These are phyloP conservation scores for Melipona beecheii DNA, from an alignment of 2,888 invertebrate species.

Conservation along the genomic window DNA sequence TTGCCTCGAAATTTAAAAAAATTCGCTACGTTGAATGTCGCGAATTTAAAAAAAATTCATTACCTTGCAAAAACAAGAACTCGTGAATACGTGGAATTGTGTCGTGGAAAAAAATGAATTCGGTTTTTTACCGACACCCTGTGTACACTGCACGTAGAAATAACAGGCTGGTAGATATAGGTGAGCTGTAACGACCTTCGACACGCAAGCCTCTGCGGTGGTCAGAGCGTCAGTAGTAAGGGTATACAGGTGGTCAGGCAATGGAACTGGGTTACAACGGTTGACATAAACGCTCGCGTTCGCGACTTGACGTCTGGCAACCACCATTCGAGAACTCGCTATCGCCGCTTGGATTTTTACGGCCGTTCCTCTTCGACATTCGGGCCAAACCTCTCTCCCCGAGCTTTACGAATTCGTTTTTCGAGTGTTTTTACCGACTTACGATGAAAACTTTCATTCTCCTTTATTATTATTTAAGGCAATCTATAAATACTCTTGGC, in stretches of 20 bases:
- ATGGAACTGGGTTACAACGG: slow-evolving; percentile 52
- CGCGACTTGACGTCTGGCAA: slow-evolving; percentile 35
- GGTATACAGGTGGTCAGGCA: slow-evolving; percentile 62
- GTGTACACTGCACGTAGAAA: slow-evolving; percentile 16
- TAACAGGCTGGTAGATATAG: slow-evolving; percentile 5
- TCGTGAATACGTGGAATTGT: no score
- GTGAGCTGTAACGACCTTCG: slow-evolving; percentile 53
- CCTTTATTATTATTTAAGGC: no score
- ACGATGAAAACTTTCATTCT: neutral
- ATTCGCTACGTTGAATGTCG: no score
- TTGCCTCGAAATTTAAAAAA: no score
- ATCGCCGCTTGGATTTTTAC: slow-evolving; percentile 2
- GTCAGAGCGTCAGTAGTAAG: slow-evolving; percentile 53
- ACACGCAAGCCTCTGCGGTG: slow-evolving; percentile 67
- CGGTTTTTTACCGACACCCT: slow-evolving; percentile 39
- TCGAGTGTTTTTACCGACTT: no score
- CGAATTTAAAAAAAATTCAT: no score
- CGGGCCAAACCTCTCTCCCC: neutral
- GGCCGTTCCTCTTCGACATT: neutral
- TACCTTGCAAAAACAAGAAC: no score
- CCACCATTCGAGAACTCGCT: slow-evolving; percentile 27
- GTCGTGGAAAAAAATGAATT: neutral
- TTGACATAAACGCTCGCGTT: slow-evolving; percentile 33
- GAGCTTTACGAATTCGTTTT: neutral
- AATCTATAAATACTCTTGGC: no score